Percentiles rank a stretch among this genome's conserved stretches.
Conservation (phyloP, 2,888 invertebrate genomes). For the Troilus luridus region DNA sequence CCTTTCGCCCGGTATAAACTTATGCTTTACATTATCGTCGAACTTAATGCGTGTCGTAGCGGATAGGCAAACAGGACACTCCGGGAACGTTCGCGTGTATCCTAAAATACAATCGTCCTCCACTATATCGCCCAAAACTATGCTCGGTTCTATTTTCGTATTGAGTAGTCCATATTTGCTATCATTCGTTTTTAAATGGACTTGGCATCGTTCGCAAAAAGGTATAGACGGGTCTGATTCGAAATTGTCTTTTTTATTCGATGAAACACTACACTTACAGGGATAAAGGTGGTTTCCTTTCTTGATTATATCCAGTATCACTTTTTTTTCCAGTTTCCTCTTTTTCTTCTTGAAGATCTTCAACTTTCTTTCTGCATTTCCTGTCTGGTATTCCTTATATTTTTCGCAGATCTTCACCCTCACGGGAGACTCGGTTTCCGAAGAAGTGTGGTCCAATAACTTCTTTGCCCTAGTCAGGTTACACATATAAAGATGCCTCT, state of each 20-base stretch:
- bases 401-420: neutral
- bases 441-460: neutral
- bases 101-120: constrained; percentile 10
- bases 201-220: neutral
- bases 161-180: neutral
- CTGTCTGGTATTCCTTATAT: neutral
- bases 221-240: neutral
- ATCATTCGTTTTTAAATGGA: neutral
- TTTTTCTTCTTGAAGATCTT: constrained; percentile 28
- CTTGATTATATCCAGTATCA: neutral
- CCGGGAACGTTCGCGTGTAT: neutral
- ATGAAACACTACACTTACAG: neutral
- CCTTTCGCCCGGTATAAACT: neutral
- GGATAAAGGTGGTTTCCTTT: constrained; percentile 13
- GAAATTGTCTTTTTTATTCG: neutral
- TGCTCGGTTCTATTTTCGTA: constrained; percentile 12
- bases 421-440: neutral
- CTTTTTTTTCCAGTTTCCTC: constrained; percentile 14
- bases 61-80: neutral
- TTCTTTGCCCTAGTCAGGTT: neutral
- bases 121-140: neutral
- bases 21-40: neutral
- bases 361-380: neutral
- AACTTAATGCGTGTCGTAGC: neutral
- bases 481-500: neutral